Evolutionary conservation across 1,140 invertebrate species (phyloP).

Genomic region (Tetramorium alpestre): DNA sequence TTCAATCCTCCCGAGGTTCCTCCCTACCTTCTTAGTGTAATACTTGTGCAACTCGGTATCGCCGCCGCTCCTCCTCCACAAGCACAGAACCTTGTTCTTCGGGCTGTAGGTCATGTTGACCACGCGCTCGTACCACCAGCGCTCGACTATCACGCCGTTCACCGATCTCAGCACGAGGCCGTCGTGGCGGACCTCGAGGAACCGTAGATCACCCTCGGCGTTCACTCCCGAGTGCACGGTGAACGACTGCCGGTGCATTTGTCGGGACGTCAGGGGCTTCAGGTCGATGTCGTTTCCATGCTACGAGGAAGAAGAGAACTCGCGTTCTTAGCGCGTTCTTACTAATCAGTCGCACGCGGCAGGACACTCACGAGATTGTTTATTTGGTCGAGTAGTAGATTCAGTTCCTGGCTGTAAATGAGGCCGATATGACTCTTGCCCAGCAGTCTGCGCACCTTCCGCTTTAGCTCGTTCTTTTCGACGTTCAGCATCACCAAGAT

Average conservation of each 20-base stretch:
- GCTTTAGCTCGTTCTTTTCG: conserved; percentile 93
- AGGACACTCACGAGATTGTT: conserved; percentile 93
- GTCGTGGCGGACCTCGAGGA: conserved; percentile 99
- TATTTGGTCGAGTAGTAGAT: conserved; percentile 98
- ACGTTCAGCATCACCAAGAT: conserved; percentile 98
- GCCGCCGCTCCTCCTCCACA: conserved; percentile 96
- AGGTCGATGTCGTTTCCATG: conserved; percentile 98
- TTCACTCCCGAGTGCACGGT: conserved; percentile 98
- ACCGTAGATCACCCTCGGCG: conserved; percentile 95
- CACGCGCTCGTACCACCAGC: conserved; percentile 99
- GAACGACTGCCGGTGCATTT: conserved; percentile 98
- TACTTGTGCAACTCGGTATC: conserved; percentile 99
- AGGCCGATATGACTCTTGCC: conserved; percentile 99
- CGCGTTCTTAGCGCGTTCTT: not conserved
- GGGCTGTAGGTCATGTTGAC: conserved; percentile 99
- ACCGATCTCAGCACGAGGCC: conserved; percentile 97
- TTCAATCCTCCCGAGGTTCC: not conserved
- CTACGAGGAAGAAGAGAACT: conserved; percentile 82
- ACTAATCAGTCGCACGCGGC: not conserved
- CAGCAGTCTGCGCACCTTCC: conserved; percentile 96
- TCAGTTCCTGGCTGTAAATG: conserved; percentile 98
- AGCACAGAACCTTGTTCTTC: conserved; percentile 98
- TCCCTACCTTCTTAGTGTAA: conserved; percentile 97
- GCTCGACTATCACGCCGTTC: conserved; percentile 97
- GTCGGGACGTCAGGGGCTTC: conserved; percentile 95